Base-by-base conservation (phyloP, 2,888 invertebrate species). In the Digitonthophagus gazella region DNA sequence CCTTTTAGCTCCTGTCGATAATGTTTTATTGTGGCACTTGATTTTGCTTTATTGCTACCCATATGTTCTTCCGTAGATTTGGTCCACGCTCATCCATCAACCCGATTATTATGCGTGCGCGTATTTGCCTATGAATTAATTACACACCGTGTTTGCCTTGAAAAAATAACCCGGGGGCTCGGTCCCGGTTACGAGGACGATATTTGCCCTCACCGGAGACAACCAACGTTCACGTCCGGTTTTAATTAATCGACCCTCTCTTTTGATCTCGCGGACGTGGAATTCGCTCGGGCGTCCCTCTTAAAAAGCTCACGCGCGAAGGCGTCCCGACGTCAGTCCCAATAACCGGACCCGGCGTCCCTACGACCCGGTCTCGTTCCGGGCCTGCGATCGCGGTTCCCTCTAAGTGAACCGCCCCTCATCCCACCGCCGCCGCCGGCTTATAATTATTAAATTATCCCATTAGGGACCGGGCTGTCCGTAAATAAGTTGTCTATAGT, bases 1-100 rank as follows among this genome's bases (percentile, higher is more conserved):
- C 71, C 65, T 57, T 56, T 18, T 57, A 22, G 44, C 58, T 61
- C 76, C 78, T 69, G 77, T 76, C 76, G 76, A 78, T 75, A 74
- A 74, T 76, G 76, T 76, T 78, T 78, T 78, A 78, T 78, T 76
- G 73, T 75, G 72, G 74, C 74, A 75, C 75, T 76, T 76, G 78
- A 79, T 78, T 78, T 77, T 75, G 74, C 77, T 79, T 79, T 80
- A 79, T 79, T 77, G 77, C 75, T 72, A 73, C 73, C 78, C 80
- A 80, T 79, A 79, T 79, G 79, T 77, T 78, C 75, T 44, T 44
- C 28, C 28, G 11, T 44, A 44, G 28, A 44, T 11, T 44, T 44
- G 11, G 11, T 11, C 28, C 3, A 44, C 6, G 11, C 3, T 44
- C 28, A 5, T 44, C 3, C 28, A 44, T 44, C 28, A 11, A 44